phyloP scores from a whole-genome alignment of 2,888 invertebrate species.

The Malthinus seriepunctatus region DNA sequence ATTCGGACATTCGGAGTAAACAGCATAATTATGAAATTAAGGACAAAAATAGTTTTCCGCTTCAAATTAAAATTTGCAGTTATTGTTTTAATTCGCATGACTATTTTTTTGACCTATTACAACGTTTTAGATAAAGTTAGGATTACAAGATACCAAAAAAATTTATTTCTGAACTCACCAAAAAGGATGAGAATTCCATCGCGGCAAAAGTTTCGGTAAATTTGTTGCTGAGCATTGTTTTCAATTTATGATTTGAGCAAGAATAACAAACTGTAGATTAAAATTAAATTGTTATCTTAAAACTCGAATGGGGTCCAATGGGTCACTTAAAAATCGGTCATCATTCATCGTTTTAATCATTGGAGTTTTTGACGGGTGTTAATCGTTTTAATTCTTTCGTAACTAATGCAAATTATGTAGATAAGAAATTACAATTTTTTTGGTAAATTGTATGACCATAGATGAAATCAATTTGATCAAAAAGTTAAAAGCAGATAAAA shows the following conservation, averaged over 20 bases:
- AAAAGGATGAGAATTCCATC: conserved; percentile 12
- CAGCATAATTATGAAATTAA: too few relatives aligned
- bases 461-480: too few relatives aligned
- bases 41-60: too few relatives aligned
- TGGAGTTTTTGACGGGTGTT: background rate
- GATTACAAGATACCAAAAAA: too few relatives aligned
- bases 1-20: too few relatives aligned
- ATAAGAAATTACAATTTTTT: too few relatives aligned
- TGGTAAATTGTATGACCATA: too few relatives aligned
- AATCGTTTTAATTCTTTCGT: background rate
- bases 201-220: conserved; percentile 5
- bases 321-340: background rate
- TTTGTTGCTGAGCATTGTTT: conserved; percentile 11
- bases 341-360: background rate
- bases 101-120: too few relatives aligned
- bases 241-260: background rate
- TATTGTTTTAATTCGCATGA: too few relatives aligned
- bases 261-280: background rate
- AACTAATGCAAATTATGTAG: background rate
- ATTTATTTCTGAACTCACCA: conserved; percentile 6
- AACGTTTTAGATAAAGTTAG: too few relatives aligned
- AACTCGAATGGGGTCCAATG: background rate
- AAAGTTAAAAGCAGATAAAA: too few relatives aligned
- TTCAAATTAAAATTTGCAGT: too few relatives aligned
- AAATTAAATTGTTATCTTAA: background rate